Base-by-base conservation (phyloP, 2,888 invertebrate genomes). In the Prosopocoilus inquinatus region DNA sequence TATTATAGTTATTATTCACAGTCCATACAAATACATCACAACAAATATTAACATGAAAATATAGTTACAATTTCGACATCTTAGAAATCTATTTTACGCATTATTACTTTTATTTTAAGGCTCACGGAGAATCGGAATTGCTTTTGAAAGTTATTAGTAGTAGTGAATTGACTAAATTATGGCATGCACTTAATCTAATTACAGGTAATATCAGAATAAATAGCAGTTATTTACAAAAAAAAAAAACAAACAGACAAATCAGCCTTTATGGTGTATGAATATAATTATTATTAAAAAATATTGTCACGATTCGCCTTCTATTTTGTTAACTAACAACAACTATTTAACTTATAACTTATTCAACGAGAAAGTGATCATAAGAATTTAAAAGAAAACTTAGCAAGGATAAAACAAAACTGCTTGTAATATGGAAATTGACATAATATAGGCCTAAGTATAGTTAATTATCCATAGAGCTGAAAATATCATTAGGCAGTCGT, bases 41-140 rank as follows among this genome's bases (percentile, higher is more conserved):
- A 33, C 44, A 44, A 50, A 35, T 35, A 48, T 38, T 43, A 38
- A 20, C 45, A 46, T 46, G 20, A 52, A 16, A 34, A 45, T 15
- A 46, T 12, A 35, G 39, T 15, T 47, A 47, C 20, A 53, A 50
- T 12, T 7, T 39, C 33, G 32, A 33, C 46, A 52, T 20, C 16
- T 47, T 7, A 28, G 39, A 52, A 9, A 53, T 53, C 47, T 47
- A 34, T 33, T 33, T 53, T 28, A 33, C 47, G 13, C 38, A 35
- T 48, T 47, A 53, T 53, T 53, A 51, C 56, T 59, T 53, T 46
- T 57, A 59, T 57, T 53, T 38, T 59, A 59, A 59, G 59, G 55
- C 57, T 57, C 57, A 57, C 51, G 52, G 55, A 52, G 51, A 54
- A 57, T 55, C 47, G 51, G 47, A 59, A 59, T 59, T 57, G 57